Conservation (phyloP, 2,797 vertebrate species). For the Echiichthys vipera region DNA sequence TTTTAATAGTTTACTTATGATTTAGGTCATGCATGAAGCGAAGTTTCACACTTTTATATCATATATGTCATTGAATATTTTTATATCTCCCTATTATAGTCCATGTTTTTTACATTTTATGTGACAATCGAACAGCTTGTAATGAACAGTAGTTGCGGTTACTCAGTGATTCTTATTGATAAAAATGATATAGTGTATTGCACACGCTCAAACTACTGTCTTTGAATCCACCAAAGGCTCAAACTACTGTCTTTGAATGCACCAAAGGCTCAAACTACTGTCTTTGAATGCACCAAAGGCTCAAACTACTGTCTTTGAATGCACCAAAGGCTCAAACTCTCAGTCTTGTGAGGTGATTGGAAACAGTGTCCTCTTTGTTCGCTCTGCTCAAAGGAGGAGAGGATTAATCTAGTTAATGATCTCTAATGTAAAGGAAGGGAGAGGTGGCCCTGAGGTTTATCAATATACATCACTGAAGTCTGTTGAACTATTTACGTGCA, state of each 20-base stretch:
- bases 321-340: constrained; percentile 53
- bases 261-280: not conserved
- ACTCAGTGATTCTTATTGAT: not conserved
- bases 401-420: constrained; percentile 80
- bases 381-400: constrained; percentile 49
- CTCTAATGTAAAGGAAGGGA: constrained; percentile 64
- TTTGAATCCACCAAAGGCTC: too few relatives aligned
- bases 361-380: constrained; percentile 81
- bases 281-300: constrained; percentile 27
- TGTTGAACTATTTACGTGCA: constrained; percentile 6
- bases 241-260: too few relatives aligned
- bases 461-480: constrained; percentile 2
- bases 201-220: too few relatives aligned
- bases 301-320: constrained; percentile 54
- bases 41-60: not conserved
- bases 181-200: too few relatives aligned
- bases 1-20: not conserved
- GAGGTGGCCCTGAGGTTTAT: constrained; percentile 43
- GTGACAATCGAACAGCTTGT: not conserved
- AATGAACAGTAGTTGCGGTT: rapidly evolving
- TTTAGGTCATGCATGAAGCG: not conserved
- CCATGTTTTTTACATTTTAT: not conserved
- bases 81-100: not conserved
- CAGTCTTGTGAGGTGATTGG: constrained; percentile 80
- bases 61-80: not conserved